Conservation (phyloP, 2,113 vertebrate genomes). For the Cisticola juncidis region DNA sequence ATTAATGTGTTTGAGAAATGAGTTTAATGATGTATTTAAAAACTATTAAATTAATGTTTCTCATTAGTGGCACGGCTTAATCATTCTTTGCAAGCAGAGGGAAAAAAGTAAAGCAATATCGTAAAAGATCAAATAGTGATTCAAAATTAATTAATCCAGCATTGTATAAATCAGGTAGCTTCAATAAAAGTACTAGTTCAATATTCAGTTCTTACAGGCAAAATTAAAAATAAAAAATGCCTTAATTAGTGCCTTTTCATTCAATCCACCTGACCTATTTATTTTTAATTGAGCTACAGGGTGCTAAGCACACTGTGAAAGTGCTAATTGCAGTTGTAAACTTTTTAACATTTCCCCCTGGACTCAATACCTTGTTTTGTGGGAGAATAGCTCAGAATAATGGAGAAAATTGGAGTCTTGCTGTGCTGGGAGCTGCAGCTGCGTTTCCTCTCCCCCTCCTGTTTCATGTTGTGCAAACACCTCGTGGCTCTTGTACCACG, state of each 20-base stretch:
- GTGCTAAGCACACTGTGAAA: neutral
- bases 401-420: neutral
- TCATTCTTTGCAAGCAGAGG: constrained; percentile 22
- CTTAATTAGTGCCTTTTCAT: constrained; percentile 32
- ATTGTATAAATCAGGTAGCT: constrained; percentile 19
- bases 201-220: neutral
- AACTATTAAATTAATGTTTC: constrained; percentile 58
- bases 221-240: neutral
- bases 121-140: constrained; percentile 63
- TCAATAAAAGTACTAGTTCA: neutral
- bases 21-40: constrained; percentile 69
- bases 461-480: neutral
- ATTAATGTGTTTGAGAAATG: constrained; percentile 35
- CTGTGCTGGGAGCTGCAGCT: neutral
- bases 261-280: constrained; percentile 23
- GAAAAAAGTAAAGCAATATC: constrained; percentile 50
- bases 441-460: neutral
- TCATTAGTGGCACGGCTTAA: constrained; percentile 49
- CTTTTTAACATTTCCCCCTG: neutral
- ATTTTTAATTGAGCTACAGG: constrained; percentile 39
- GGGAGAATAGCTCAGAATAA: neutral
- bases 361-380: neutral
- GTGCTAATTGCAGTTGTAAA: constrained; percentile 20
- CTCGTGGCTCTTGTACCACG: rapidly evolving
- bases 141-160: constrained; percentile 64